These are phyloP conservation scores for Sipunculus nudus DNA, from an alignment of 2,888 invertebrate species.

Conservation along the genomic window DNA sequence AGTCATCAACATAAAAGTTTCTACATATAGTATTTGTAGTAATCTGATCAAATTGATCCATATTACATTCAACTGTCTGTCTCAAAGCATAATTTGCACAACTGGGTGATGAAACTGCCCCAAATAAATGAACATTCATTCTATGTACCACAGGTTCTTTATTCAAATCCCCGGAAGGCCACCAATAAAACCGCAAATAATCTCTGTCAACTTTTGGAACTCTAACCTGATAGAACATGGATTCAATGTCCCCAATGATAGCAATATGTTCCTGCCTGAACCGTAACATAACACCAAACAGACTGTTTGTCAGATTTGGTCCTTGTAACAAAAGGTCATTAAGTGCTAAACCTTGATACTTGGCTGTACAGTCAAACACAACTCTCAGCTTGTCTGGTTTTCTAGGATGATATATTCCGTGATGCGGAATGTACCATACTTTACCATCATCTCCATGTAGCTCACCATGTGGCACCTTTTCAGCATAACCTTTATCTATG, in stretches of 20 bases:
- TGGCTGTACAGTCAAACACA: conserved; percentile 16
- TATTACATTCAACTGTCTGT: neutral
- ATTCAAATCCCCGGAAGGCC: conserved; percentile 1
- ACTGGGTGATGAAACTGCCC: conserved; percentile 4
- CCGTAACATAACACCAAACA: conserved; percentile 16
- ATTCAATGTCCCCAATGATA: conserved; percentile 16
- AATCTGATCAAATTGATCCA: too few relatives aligned
- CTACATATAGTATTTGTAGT: too few relatives aligned
- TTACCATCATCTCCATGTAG: neutral
- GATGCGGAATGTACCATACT: conserved; percentile 16
- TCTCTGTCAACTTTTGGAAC: conserved; percentile 6
- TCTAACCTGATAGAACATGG: conserved; percentile 17
- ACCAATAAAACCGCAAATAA: conserved; percentile 17
- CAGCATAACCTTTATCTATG: conserved; percentile 19
- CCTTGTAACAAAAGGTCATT: conserved; percentile 21
- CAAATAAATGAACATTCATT: conserved; percentile 17
- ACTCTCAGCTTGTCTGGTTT: conserved; percentile 16
- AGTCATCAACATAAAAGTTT: neutral
- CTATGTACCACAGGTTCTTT: neutral
- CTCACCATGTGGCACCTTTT: conserved; percentile 5
- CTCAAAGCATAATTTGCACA: conserved; percentile 9
- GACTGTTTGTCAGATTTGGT: conserved; percentile 13
- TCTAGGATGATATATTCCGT: conserved; percentile 12
- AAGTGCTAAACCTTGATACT: neutral
- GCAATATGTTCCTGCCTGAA: conserved; percentile 17